A percentile compares a stretch with the other conserved stretches of the same genome.
Evolutionary conservation across 2,888 invertebrate species (phyloP).

Genomic region (Dendrolimus houi): DNA sequence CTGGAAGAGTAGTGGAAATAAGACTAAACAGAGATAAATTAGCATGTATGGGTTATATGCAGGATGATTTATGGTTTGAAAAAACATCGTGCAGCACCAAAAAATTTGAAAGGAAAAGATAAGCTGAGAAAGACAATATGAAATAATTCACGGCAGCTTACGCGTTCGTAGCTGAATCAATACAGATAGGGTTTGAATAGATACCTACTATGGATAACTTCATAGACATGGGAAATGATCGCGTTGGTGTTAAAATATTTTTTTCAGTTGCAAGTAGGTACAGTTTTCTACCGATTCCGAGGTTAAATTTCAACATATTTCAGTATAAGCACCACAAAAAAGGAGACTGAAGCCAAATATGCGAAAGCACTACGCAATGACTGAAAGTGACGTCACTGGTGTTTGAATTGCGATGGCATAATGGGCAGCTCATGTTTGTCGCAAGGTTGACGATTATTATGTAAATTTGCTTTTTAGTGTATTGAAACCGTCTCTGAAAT

Average conservation of each 20-base stretch:
- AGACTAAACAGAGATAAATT: too few species aligned
- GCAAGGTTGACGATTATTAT: neutral
- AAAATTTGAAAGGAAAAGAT: too few species aligned
- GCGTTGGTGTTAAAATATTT: neutral
- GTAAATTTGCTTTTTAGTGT: too few species aligned
- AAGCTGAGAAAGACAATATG: too few species aligned
- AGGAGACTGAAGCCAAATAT: neutral
- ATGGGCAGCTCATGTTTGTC: neutral
- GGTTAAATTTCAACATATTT: slow-evolving; percentile 6
- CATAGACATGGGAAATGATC: neutral
- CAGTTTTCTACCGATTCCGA: neutral
- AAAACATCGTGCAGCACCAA: too few species aligned
- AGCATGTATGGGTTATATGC: too few species aligned
- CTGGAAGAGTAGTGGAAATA: too few species aligned
- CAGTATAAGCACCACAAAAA: neutral
- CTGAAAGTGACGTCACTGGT: neutral
- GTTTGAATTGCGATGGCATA: neutral
- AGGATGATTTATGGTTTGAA: too few species aligned
- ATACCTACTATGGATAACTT: neutral
- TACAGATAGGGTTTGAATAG: neutral
- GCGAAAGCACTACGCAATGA: neutral
- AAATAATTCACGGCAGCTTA: too few species aligned
- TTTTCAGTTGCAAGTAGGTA: neutral
- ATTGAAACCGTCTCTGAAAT: too few species aligned
- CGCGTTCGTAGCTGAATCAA: neutral